Conservation (phyloP, 2,113 vertebrate genomes). For the Saguinus imperator region DNA sequence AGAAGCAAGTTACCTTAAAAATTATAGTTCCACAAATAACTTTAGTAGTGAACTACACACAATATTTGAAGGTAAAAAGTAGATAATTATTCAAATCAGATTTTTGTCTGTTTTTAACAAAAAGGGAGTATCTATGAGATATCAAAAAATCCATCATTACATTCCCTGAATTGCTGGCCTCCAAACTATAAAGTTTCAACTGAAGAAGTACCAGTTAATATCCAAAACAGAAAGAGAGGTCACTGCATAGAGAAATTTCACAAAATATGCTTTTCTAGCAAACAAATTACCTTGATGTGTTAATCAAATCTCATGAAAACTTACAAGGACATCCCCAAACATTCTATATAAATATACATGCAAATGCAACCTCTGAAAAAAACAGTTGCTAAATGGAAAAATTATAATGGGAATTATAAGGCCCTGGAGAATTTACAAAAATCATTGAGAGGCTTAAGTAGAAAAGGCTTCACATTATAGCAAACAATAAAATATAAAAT, state of each 20-base stretch:
- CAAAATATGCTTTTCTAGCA: neutral
- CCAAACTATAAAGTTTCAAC: neutral
- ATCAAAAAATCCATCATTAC: neutral
- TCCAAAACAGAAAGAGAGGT: neutral
- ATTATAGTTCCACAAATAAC: neutral
- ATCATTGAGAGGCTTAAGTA: neutral
- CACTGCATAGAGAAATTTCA: neutral
- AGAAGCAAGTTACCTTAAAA: conserved; percentile 6
- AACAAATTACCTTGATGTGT: neutral
- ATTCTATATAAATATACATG: neutral
- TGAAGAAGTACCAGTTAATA: neutral
- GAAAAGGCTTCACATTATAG: neutral
- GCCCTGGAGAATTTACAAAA: neutral
- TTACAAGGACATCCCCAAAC: neutral
- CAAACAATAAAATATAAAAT: neutral
- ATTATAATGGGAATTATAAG: neutral
- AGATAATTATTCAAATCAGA: conserved; percentile 2
- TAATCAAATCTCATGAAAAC: neutral
- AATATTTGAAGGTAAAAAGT: neutral
- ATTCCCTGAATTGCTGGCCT: neutral
- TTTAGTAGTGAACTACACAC: neutral
- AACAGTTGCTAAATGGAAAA: neutral
- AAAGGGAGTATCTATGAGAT: neutral
- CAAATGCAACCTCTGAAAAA: neutral
- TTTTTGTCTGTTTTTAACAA: neutral